phyloP scores from a whole-genome alignment of 2,888 invertebrate species.

The Drosophila ustulata region DNA sequence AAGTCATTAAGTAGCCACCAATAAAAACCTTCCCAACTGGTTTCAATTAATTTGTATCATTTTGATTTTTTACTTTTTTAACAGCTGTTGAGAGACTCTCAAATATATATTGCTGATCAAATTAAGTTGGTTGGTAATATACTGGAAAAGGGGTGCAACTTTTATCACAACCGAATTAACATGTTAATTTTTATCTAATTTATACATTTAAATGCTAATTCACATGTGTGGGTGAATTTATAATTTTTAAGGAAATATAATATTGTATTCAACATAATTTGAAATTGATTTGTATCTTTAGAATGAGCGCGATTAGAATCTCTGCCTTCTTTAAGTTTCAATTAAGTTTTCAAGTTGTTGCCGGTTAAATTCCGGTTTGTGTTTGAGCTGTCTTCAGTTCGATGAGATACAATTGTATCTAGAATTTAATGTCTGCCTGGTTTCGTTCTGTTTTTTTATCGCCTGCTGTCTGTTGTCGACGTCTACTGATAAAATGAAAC shows the following conservation, averaged over 20 bases:
- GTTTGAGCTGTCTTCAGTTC: not conserved
- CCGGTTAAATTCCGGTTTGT: not conserved
- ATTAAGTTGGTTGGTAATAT: too few species aligned
- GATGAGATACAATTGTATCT: constrained; percentile 22
- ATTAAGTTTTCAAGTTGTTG: not conserved
- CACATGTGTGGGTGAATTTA: too few species aligned
- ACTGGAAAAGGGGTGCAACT: too few species aligned
- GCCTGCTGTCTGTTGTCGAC: constrained; percentile 8
- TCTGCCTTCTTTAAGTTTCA: not conserved
- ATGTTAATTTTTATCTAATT: too few species aligned
- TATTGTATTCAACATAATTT: too few species aligned
- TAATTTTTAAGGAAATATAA: too few species aligned
- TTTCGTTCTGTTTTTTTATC: constrained; percentile 1
- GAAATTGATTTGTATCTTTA: not conserved
- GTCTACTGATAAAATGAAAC: constrained; percentile 28
- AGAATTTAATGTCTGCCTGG: constrained; percentile 12
- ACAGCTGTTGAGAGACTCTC: not conserved
- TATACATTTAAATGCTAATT: too few species aligned
- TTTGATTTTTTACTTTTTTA: not conserved
- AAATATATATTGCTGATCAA: not conserved
- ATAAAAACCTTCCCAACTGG: not conserved
- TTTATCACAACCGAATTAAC: too few species aligned
- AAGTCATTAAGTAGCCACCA: not conserved
- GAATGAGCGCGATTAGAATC: too few species aligned
- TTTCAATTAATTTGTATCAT: not conserved